Evolutionary conservation across 1,140 invertebrate species (phyloP).

Genomic region (Ganaspis sp.): DNA sequence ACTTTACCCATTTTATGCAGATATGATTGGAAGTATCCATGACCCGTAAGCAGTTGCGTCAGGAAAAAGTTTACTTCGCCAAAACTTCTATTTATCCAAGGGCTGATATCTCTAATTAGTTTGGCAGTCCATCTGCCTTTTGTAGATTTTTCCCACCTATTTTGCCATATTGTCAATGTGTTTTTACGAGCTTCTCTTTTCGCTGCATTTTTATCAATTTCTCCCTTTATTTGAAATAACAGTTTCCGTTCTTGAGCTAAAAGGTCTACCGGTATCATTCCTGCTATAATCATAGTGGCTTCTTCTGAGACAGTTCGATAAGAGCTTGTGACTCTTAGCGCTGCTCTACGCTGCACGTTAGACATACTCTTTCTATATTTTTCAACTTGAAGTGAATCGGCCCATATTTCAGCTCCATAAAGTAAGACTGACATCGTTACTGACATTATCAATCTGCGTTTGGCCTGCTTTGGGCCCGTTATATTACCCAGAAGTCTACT

Average conservation of each 20-base stretch:
- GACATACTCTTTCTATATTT: constrained; percentile 44
- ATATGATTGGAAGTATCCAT: not conserved
- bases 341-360: constrained; percentile 44
- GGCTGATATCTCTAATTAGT: not conserved
- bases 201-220: not conserved
- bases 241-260: constrained; percentile 43
- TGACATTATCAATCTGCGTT: constrained; percentile 48
- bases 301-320: constrained; percentile 50
- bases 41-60: not conserved
- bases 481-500: constrained; percentile 54
- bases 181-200: constrained; percentile 30
- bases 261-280: constrained; percentile 52
- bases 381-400: constrained; percentile 37
- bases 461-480: constrained; percentile 46
- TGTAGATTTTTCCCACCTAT: constrained; percentile 35
- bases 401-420: constrained; percentile 52
- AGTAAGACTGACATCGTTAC: constrained; percentile 50
- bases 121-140: constrained; percentile 49
- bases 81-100: not conserved
- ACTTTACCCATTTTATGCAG: not conserved
- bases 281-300: constrained; percentile 47
- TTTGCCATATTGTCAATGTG: constrained; percentile 35
- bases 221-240: not conserved
- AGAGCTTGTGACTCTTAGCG: constrained; percentile 41
- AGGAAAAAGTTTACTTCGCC: not conserved